These are phyloP conservation scores for Hystrix cristata DNA, from an alignment of 2,113 vertebrate species.

Conservation along the genomic window DNA sequence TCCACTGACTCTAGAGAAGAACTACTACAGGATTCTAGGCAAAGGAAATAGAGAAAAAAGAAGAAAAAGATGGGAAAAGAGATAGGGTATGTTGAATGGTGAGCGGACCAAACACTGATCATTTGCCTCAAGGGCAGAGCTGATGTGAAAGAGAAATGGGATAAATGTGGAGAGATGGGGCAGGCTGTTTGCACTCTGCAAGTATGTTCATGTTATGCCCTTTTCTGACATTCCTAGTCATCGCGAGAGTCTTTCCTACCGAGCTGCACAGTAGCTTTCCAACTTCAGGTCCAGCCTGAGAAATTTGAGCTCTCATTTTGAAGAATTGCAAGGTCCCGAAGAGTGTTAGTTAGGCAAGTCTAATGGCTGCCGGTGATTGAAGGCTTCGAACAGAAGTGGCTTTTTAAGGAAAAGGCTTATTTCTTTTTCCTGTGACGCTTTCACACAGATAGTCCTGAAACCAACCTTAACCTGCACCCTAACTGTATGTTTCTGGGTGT, in stretches of 20 bases:
- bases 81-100: neutral
- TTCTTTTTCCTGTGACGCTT: neutral
- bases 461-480: too few relatives aligned
- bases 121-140: neutral
- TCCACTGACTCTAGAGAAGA: too few relatives aligned
- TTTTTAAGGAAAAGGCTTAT: neutral
- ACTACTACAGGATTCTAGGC: neutral
- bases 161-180: neutral
- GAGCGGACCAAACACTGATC: neutral
- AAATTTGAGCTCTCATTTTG: neutral
- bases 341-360: neutral
- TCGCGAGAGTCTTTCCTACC: neutral
- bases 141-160: neutral
- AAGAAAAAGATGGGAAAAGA: too few relatives aligned
- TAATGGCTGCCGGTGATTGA: neutral
- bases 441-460: neutral
- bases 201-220: rapidly evolving
- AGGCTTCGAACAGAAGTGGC: neutral
- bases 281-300: neutral
- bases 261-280: neutral
- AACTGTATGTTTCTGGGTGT: too few relatives aligned
- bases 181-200: neutral
- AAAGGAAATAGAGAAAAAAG: neutral
- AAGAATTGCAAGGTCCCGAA: neutral
- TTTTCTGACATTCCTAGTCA: neutral